A percentile compares a stretch with the other conserved stretches of the same genome.
Conservation (phyloP, 1,140 invertebrate species). For the Diploscapter pachys region DNA sequence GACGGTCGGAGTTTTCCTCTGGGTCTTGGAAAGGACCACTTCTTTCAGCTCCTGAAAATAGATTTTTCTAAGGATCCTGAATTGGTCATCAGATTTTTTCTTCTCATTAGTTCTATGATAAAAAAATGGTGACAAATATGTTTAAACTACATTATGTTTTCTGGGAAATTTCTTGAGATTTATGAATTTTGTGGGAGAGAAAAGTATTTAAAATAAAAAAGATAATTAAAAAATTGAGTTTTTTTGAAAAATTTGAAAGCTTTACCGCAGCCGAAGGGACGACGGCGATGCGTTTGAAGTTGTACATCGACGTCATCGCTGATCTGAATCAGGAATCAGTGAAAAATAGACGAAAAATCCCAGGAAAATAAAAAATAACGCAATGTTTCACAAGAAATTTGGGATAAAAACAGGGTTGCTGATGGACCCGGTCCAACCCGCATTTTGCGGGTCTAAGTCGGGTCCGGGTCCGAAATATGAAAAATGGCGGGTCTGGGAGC, state of each 20-base stretch:
- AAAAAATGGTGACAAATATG: no score
- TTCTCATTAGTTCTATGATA: no score
- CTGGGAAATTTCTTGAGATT: no score
- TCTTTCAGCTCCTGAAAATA: constrained; percentile 87
- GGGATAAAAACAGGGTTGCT: no score
- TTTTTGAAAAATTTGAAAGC: constrained; percentile 24
- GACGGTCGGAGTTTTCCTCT: constrained; percentile 96
- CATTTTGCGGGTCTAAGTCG: no score
- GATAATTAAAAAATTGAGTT: constrained; percentile 14
- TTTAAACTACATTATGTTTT: no score
- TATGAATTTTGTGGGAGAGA: no score
- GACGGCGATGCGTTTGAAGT: constrained; percentile 96
- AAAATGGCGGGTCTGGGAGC: no score
- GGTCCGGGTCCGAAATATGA: no score
- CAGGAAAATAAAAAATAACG: background rate
- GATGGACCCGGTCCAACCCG: no score
- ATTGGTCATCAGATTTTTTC: no score
- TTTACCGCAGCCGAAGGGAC: constrained; percentile 87
- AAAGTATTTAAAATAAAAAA: constrained; percentile 23
- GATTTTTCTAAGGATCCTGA: constrained; percentile 6
- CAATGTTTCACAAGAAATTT: background rate
- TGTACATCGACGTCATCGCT: constrained; percentile 67
- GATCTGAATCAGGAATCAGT: background rate
- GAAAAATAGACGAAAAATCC: background rate
- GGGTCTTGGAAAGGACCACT: constrained; percentile 96